These are phyloP conservation scores for Anagrus nilaparvatae DNA, from an alignment of 1,140 invertebrate species.

Conservation along the genomic window DNA sequence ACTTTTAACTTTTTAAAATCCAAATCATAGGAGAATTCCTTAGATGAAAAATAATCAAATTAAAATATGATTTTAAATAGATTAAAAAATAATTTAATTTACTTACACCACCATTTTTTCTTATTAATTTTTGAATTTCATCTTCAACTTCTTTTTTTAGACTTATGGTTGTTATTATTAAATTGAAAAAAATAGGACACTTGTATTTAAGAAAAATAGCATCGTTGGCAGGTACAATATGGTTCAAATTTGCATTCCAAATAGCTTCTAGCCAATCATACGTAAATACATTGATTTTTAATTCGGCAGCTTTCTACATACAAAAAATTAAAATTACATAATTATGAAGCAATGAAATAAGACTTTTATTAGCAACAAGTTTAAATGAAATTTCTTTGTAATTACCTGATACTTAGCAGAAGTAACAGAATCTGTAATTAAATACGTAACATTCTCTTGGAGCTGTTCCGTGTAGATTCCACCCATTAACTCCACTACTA, in stretches of 20 bases:
- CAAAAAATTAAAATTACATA: constrained; percentile 5
- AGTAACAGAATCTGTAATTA: constrained; percentile 64
- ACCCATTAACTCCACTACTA: constrained; percentile 71
- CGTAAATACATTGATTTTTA: constrained; percentile 62
- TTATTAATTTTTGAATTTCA: constrained; percentile 58
- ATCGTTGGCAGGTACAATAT: constrained; percentile 52
- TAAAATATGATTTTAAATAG: constrained; percentile 13
- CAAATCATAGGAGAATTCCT: constrained; percentile 27
- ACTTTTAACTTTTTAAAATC: constrained; percentile 30
- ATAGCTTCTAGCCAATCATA: constrained; percentile 67
- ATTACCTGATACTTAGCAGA: constrained; percentile 63
- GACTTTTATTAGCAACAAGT: too few species aligned
- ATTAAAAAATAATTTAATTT: background rate
- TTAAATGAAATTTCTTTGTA: constrained; percentile 10
- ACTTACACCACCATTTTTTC: constrained; percentile 60
- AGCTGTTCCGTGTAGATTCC: constrained; percentile 63
- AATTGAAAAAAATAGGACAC: constrained; percentile 69
- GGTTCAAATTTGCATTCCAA: constrained; percentile 57
- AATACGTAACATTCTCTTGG: constrained; percentile 64
- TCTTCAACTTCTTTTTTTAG: constrained; percentile 54
- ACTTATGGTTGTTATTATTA: constrained; percentile 69
- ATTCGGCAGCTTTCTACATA: constrained; percentile 58
- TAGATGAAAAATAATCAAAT: constrained; percentile 13
- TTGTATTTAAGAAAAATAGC: constrained; percentile 51
- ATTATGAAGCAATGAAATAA: too few species aligned